phyloP scores from a whole-genome alignment of 2,797 vertebrate genomes.

The Crenichthys baileyi region DNA sequence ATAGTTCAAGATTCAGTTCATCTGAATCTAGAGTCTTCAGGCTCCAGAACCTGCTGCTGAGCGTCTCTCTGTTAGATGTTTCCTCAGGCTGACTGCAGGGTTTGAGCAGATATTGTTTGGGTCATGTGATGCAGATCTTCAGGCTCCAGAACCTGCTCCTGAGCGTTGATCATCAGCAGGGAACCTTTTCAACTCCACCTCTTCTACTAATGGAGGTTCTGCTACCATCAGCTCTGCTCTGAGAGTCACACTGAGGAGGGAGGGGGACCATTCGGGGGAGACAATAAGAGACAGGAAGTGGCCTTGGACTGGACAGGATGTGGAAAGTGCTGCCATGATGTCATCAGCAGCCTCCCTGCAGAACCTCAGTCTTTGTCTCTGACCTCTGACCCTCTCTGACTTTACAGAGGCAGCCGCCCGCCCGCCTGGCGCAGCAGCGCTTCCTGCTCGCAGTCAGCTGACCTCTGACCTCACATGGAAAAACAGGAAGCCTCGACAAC shows the following conservation, averaged over 20 bases:
- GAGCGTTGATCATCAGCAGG: too few species aligned
- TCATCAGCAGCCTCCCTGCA: constrained; percentile 40
- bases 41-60: too few species aligned
- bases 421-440: neutral
- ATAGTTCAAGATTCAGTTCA: too few species aligned
- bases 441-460: constrained; percentile 55
- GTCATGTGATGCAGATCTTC: too few species aligned
- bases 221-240: neutral
- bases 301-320: constrained; percentile 63
- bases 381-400: constrained; percentile 19
- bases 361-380: constrained; percentile 19
- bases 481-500: constrained; percentile 64
- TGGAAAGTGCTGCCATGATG: constrained; percentile 66
- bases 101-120: too few species aligned
- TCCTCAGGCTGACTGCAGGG: too few species aligned
- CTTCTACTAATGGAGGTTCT: too few species aligned
- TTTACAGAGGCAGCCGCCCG: neutral
- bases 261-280: constrained; percentile 1
- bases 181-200: too few species aligned
- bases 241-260: constrained; percentile 5
- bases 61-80: too few species aligned
- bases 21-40: too few species aligned
- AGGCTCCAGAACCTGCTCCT: too few species aligned
- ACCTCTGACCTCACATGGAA: constrained; percentile 67
- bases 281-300: constrained; percentile 68